Base-by-base conservation (phyloP, 2,888 invertebrate genomes). In the Drosophila acutilabella region DNA sequence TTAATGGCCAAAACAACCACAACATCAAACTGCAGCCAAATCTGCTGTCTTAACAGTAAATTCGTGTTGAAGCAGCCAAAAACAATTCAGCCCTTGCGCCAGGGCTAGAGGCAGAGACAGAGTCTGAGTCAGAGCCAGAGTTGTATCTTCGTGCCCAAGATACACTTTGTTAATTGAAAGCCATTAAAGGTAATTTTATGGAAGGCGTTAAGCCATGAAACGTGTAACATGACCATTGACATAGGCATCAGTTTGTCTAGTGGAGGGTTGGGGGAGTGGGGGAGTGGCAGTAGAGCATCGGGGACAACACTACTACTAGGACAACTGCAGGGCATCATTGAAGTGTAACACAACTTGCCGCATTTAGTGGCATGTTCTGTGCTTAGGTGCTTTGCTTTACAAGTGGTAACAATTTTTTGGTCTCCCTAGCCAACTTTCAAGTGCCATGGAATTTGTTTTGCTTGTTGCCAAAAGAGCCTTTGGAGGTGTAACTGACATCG, bases 111-210 rank as follows among this genome's bases (percentile, higher is more conserved):
- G 8, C 30, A 30, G 23, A 30, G 30, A 8, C 30, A 30, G 30
- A 30, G 30, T 4, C 23, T 2, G 20, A 36, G 36, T 51, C 44
- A 47, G 14, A 14, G 57, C 51, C 71, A 57, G 41, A 57, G 41
- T 54, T 45, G 78, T 83, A 89, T 88, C 84, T 81, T 75, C 79
- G 80, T 81, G 84, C 68, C 64, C 73, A 75, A 90, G 90, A 90
- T 88, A 88, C 82, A 89, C 88, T 91, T 91, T 90, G 92, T 92
- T 92, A 92, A 92, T 92, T 92, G 92, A 92, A 92, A 91, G 90
- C 92, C 91, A 92, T 92, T 92, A 92, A 91, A 92, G 91, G 91
- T 92, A 92, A 92, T 92, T 92, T 92, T 91, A 92, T 92, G 91
- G 92, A 90, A 92, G 92, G 92, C 92, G 92, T 91, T 92, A 92